Conservation (phyloP, 1,140 invertebrate species). For the Sogatella furcifera region DNA sequence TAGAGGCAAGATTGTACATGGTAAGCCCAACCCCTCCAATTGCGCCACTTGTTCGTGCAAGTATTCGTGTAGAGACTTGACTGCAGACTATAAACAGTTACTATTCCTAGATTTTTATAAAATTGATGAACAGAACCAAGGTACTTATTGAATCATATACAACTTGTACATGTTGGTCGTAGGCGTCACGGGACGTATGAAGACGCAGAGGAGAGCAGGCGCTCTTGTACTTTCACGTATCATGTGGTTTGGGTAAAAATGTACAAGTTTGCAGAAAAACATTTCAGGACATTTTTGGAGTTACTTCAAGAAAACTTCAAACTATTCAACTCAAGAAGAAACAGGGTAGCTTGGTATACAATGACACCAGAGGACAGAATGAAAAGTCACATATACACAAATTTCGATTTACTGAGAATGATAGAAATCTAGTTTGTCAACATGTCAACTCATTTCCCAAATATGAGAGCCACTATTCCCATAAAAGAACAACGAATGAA, state of each 20-base stretch:
- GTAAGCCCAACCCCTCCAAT: background rate
- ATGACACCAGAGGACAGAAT: background rate
- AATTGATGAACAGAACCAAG: conserved; percentile 9
- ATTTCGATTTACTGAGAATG: background rate
- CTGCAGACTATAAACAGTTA: conserved; percentile 5
- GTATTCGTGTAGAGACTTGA: conserved; percentile 7
- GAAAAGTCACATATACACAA: background rate
- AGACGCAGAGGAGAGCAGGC: conserved; percentile 7
- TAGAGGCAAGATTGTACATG: conserved; percentile 1
- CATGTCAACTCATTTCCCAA: conserved; percentile 6
- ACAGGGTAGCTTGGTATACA: background rate
- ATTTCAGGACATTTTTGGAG: conserved; percentile 6
- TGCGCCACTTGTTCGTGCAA: background rate
- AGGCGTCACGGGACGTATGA: background rate
- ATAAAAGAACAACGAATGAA: conserved; percentile 1
- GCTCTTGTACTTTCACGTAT: conserved; percentile 6
- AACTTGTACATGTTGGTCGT: conserved; percentile 7
- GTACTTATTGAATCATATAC: conserved; percentile 5
- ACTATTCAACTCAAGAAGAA: conserved; percentile 4
- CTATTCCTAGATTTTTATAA: conserved; percentile 10
- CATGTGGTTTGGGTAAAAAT: conserved; percentile 4
- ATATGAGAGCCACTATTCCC: conserved; percentile 4
- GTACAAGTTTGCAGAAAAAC: conserved; percentile 9
- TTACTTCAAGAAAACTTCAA: conserved; percentile 7
- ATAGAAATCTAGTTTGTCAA: background rate